These are phyloP conservation scores for Eurytoma californica DNA, from an alignment of 2,888 invertebrate species.

Conservation along the genomic window DNA sequence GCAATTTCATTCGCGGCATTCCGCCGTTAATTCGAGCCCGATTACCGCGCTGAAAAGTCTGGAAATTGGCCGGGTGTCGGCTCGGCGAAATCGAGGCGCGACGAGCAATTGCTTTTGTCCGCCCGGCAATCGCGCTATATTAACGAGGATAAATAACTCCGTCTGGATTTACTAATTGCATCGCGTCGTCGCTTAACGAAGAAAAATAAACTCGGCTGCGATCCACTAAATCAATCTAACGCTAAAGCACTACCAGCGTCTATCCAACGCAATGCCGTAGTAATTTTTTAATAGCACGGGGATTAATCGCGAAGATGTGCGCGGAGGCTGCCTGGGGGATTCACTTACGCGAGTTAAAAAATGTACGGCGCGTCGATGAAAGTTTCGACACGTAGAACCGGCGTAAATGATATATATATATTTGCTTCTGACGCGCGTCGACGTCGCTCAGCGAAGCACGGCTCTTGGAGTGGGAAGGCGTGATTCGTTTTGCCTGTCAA, in stretches of 20 bases:
- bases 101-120: too few species aligned
- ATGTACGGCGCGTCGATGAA: conserved; percentile 24
- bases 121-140: too few species aligned
- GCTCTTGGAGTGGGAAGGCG: not conserved
- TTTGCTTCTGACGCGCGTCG: conserved; percentile 30
- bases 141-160: too few species aligned
- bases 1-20: conserved; percentile 29
- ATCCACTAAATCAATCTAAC: too few species aligned
- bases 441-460: not conserved
- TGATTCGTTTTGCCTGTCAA: conserved; percentile 47
- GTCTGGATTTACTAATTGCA: too few species aligned
- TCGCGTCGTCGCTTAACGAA: too few species aligned
- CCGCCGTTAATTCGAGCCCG: conserved; percentile 14
- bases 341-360: not conserved
- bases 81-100: too few species aligned
- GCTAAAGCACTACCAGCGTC: too few species aligned
- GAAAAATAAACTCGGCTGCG: too few species aligned
- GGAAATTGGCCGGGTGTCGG: not conserved
- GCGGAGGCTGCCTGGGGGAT: not conserved
- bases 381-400: conserved; percentile 32
- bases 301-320: not conserved
- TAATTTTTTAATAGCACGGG: too few species aligned
- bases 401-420: conserved; percentile 31
- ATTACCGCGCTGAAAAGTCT: conserved; percentile 22
- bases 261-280: too few species aligned